Conservation (phyloP, 2,797 vertebrate genomes). For the Trichosurus vulpecula region DNA sequence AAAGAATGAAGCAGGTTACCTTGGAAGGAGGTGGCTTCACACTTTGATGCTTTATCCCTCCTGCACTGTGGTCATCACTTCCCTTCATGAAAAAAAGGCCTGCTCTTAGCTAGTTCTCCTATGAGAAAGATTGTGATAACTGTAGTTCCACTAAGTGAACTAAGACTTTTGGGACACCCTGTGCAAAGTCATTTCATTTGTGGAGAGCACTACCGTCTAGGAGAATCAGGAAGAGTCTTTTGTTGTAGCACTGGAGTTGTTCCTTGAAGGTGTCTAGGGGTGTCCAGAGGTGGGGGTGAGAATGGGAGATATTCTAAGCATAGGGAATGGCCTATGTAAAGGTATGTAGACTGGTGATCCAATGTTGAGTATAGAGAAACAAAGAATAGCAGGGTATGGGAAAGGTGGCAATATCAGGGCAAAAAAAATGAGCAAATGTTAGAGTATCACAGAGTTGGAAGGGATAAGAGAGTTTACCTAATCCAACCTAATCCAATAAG, state of each 20-base stretch:
- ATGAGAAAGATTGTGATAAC: neutral
- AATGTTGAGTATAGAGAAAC: neutral
- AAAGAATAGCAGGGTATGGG: neutral
- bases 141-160: neutral
- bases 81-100: neutral
- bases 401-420: neutral
- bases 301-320: neutral
- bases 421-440: neutral
- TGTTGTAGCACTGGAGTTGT: neutral
- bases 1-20: neutral
- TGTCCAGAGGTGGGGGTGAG: neutral
- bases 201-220: neutral
- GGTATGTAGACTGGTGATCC: neutral
- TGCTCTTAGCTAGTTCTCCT: neutral
- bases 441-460: neutral
- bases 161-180: neutral
- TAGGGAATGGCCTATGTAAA: neutral
- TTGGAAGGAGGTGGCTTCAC: neutral
- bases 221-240: neutral
- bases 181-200: neutral
- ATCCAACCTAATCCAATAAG: neutral
- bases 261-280: neutral
- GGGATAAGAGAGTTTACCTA: neutral
- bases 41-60: neutral
- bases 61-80: neutral